Evolutionary conservation across 2,888 invertebrate species (phyloP), one percentile per base, ranked within the genome.

Genomic region (Drosophila mulleri): DNA sequence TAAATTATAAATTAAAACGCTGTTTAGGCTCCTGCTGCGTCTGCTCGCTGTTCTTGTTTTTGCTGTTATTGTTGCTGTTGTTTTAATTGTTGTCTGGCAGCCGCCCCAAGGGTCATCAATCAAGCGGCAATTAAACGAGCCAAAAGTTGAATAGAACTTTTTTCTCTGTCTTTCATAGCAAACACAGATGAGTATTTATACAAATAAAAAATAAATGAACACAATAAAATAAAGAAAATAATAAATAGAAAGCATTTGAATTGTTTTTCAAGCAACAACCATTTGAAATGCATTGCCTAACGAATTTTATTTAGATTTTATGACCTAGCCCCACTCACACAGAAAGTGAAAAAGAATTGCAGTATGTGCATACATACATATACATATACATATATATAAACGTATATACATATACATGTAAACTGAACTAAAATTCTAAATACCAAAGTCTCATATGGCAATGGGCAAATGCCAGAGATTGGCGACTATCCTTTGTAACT

Each of bases 1-100:
- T 88, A 83, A 88, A 90, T 86, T 86, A 88, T 88, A 88, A 85
- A 85, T 86, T 86, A 88, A 86, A 88, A 69, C 75, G 71, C 65
- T 74, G 73, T 75, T 79, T 66, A 73, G 79, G 50, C 39, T 53
- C 29, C 32, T 47, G 18, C n/a, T 35, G 45, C 35, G 35, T 9
- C 12, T n/a, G 1, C 4, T 32, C 5, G 16, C 18, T 50, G 42
- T 1, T 61, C 52, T 11, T 52, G 35, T 18, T 18, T 56, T 16
- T 45, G 37, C 0, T 61, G 59, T 16, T 52, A 26, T 16, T 41
- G 35, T 20, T 50, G 50, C 1, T 61, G 60, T 20, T 53, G 37
- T n/a, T 20, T 26, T 57, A 68, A 56, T 67, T 60, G 71, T 57
- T 70, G 56, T 58, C 52, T 47, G 70, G 53, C 71, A 72, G 41